Conservation (phyloP, 2,888 invertebrate species). For the Fragum sueziense region DNA sequence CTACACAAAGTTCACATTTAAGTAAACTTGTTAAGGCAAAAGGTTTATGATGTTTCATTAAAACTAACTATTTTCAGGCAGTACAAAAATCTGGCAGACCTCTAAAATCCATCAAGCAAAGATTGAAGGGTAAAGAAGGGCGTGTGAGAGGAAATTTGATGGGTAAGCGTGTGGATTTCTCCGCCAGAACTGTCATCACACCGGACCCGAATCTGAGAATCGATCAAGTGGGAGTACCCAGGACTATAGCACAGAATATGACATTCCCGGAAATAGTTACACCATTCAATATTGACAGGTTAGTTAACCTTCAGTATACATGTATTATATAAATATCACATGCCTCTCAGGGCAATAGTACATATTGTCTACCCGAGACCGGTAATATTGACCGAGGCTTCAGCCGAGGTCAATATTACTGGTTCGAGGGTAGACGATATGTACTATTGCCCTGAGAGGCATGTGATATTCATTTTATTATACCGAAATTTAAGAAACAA, state of each 20-base stretch:
- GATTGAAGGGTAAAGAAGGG: slow-evolving; percentile 98
- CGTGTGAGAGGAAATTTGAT: slow-evolving; percentile 99
- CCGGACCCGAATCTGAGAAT: slow-evolving; percentile 88
- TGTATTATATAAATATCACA: too few species aligned
- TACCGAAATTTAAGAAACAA: too few species aligned
- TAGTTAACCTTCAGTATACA: not conserved
- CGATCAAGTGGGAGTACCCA: slow-evolving; percentile 98
- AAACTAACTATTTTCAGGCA: slow-evolving; percentile 85
- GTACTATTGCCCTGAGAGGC: too few species aligned
- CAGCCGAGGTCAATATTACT: too few species aligned
- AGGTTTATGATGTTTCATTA: too few species aligned
- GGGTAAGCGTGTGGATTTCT: slow-evolving; percentile 99
- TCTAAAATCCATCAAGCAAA: slow-evolving; percentile 97
- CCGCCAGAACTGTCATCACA: slow-evolving; percentile 95
- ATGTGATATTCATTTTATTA: too few species aligned
- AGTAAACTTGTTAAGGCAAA: too few species aligned
- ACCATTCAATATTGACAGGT: slow-evolving; percentile 98
- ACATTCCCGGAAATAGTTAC: slow-evolving; percentile 99
- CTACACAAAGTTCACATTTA: too few species aligned
- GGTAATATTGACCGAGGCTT: too few species aligned
- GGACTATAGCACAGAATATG: slow-evolving; percentile 98
- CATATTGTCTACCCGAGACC: too few species aligned
- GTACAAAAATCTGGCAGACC: slow-evolving; percentile 99
- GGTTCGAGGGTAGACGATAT: too few species aligned
- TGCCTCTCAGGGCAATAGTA: too few species aligned